These are phyloP conservation scores for Lepilemur septentrionalis DNA, from an alignment of 2,797 vertebrate genomes.

Conservation along the genomic window DNA sequence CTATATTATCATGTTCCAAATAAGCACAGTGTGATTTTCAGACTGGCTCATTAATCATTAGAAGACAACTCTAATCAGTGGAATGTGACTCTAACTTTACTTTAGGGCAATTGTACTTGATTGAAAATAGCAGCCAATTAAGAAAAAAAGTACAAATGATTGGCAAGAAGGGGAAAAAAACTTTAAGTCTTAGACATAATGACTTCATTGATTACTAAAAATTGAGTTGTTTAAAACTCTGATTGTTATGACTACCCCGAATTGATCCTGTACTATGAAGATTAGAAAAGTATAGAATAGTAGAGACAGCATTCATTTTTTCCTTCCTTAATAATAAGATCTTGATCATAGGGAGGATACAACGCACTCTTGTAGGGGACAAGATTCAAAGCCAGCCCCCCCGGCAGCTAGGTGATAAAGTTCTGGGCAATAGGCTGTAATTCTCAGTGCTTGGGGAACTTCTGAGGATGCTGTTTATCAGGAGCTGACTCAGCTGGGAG, in stretches of 20 bases:
- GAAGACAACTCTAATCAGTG: constrained; percentile 63
- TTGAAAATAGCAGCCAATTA: constrained; percentile 69
- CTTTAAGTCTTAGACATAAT: constrained; percentile 21
- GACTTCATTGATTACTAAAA: constrained; percentile 54
- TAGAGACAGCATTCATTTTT: neutral
- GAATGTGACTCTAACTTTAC: constrained; percentile 53
- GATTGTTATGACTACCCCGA: neutral
- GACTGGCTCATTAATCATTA: constrained; percentile 63
- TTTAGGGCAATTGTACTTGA: constrained; percentile 68
- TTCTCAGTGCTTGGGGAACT: neutral
- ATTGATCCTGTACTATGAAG: neutral
- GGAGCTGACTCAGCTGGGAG: neutral
- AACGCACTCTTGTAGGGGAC: neutral
- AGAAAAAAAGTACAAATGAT: constrained; percentile 58
- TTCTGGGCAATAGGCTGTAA: neutral
- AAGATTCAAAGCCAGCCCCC: neutral
- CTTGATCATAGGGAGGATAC: too few relatives aligned
- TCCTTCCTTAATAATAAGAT: neutral
- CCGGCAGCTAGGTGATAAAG: neutral
- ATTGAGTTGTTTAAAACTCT: constrained; percentile 30
- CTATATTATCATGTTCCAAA: constrained; percentile 48
- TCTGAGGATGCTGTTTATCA: neutral
- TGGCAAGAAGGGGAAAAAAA: constrained; percentile 51
- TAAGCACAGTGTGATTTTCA: constrained; percentile 61
- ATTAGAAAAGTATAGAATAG: neutral